phyloP scores from a whole-genome alignment of 2,113 vertebrate genomes.

The Perccottus glenii region DNA sequence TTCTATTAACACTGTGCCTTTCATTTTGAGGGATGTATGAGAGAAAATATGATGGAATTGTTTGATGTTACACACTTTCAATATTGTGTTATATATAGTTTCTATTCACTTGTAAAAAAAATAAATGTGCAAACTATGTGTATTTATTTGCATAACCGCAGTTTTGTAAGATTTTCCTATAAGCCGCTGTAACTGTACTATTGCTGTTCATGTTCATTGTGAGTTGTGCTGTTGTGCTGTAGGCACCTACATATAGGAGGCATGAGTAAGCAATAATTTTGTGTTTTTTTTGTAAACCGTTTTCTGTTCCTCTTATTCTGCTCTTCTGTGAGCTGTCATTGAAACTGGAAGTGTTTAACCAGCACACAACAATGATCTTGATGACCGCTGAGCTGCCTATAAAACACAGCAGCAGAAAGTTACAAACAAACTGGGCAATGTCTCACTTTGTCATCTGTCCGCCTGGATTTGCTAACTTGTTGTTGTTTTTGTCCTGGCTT shows the following conservation, averaged over 20 bases:
- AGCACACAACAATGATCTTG: constrained; percentile 42
- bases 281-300: constrained; percentile 17
- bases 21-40: no score
- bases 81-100: no score
- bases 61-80: no score
- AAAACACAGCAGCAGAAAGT: constrained; percentile 58
- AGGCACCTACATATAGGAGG: background rate
- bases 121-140: no score
- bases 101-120: no score
- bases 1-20: no score
- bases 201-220: no score
- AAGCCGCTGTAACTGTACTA: no score
- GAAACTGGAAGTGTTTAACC: constrained; percentile 48
- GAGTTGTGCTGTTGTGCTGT: no score
- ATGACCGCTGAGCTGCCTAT: constrained; percentile 40
- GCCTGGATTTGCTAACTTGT: constrained; percentile 69
- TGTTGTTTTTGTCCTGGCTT: constrained; percentile 69
- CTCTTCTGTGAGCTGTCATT: constrained; percentile 35
- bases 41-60: no score
- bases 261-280: background rate
- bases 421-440: constrained; percentile 65
- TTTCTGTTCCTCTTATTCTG: background rate
- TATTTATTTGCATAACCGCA: no score
- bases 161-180: no score
- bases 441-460: constrained; percentile 71